Evolutionary conservation across 2,797 vertebrate genomes (phyloP), one percentile per base, ranked within the genome.

Genomic region (Scarus forsteni): DNA sequence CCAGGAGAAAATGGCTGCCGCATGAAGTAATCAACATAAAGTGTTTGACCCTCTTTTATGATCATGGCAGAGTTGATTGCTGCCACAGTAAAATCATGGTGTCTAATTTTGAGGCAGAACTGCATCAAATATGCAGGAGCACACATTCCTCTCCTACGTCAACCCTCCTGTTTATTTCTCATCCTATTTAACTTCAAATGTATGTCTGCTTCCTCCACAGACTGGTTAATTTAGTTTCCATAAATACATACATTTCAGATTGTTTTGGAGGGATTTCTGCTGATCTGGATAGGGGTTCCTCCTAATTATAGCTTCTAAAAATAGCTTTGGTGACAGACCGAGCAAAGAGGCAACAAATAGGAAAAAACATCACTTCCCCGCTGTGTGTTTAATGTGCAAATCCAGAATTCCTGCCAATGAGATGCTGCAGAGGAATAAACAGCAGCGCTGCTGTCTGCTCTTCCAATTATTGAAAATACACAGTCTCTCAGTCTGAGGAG

Each of bases 291-390:
- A 43, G 14, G 50, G 64, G 13, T 69, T 62, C 39, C 56, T 58
- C 18, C 51, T 69, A 85, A 82, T 74, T 69, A 71, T 52, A 56
- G 15, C 15, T 15, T 64, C 60, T 79, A 64, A 87, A 79, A 87
- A 79, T 78, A 88, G 67, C 56, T 60, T 40, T 18, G 16, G 39
- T 50, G 40, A 72, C 39, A 19, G 73, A 35, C 55, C 43, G 70
- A 63, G 66, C 40, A 18, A 69, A 54, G 10, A 49, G 61, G 69
- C n/a, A 1, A 10, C 70, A 62, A 69, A 64, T 75, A 61, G 64
- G 1, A 10, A 73, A 62, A 66, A 64, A 73, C 65, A 63, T 27
- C 16, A 42, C 27, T 64, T 55, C 69, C 75, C 66, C 11, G 50
- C 68, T 63, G 75, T 19, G 60, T 46, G 77, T 43, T 79, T 78